Percentiles rank a stretch among this genome's conserved stretches.
Evolutionary conservation across 2,113 vertebrate genomes (phyloP).

Genomic region (Hymenochirus boettgeri): DNA sequence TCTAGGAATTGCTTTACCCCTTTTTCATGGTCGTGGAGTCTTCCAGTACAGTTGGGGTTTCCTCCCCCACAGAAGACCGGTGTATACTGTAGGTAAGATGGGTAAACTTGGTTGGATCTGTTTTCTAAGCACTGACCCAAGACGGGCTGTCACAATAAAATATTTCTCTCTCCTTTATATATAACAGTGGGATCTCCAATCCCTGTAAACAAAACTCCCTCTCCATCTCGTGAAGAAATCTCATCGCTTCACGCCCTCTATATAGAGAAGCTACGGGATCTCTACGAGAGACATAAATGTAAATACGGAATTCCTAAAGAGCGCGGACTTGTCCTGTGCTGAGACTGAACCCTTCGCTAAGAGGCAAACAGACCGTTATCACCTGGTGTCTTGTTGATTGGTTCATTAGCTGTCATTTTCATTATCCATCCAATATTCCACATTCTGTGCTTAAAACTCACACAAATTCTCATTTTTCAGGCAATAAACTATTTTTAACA

Average conservation of each 20-base stretch:
- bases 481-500: background rate
- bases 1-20: constrained; percentile 39
- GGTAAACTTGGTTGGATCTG: background rate
- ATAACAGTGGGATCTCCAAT: constrained; percentile 57
- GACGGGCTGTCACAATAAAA: background rate
- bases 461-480: background rate
- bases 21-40: constrained; percentile 45
- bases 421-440: background rate
- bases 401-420: background rate
- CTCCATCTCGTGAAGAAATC: constrained; percentile 53
- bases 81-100: constrained; percentile 21
- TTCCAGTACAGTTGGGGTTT: constrained; percentile 50
- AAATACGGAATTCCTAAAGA: constrained; percentile 45
- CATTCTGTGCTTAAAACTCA: background rate
- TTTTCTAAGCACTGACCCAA: background rate
- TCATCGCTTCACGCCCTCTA: constrained; percentile 52
- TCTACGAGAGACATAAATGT: constrained; percentile 58
- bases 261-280: constrained; percentile 48
- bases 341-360: background rate
- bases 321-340: constrained; percentile 46
- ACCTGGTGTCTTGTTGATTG: background rate
- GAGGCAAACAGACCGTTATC: background rate
- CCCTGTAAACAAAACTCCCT: constrained; percentile 43
- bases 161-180: background rate
- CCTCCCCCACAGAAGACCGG: constrained; percentile 23